Evolutionary conservation across 2,113 vertebrate genomes (phyloP).

Genomic region (Zonotrichia leucophrys): DNA sequence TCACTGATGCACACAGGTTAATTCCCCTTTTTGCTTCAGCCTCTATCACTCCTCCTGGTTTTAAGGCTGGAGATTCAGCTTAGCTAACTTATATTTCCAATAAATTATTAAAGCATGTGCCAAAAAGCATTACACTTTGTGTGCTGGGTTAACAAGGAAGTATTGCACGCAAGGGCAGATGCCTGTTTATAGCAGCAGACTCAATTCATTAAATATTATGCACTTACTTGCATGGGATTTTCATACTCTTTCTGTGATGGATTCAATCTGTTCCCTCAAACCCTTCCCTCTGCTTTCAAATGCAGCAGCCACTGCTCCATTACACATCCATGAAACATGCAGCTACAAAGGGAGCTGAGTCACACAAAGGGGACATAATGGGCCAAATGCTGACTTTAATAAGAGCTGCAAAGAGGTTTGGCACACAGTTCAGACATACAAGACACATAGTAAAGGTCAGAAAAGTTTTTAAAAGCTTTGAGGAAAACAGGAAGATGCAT

Average conservation of each 20-base stretch:
- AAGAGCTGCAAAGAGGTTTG: neutral
- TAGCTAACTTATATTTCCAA: constrained; percentile 34
- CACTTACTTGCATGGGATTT: constrained; percentile 33
- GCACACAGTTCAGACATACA: constrained; percentile 11
- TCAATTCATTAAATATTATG: constrained; percentile 41
- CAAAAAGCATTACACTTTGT: constrained; percentile 25
- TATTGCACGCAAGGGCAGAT: constrained; percentile 21
- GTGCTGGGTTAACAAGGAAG: constrained; percentile 33
- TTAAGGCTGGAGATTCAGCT: neutral
- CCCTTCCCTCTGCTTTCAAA: constrained; percentile 23
- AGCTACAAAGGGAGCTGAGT: constrained; percentile 23
- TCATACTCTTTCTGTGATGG: constrained; percentile 25
- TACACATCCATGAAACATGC: constrained; percentile 60
- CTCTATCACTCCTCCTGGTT: neutral
- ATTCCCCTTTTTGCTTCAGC: neutral
- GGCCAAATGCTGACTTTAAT: neutral
- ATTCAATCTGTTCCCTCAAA: constrained; percentile 44
- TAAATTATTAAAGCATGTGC: constrained; percentile 49
- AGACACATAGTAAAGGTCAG: constrained; percentile 19
- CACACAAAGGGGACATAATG: neutral
- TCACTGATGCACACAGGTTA: neutral
- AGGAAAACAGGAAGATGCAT: constrained; percentile 26
- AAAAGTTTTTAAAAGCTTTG: constrained; percentile 45
- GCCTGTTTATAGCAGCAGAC: constrained; percentile 33
- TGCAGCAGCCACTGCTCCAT: constrained; percentile 15